Conservation (phyloP, 2,113 vertebrate genomes). For the Corvus hawaiiensis region DNA sequence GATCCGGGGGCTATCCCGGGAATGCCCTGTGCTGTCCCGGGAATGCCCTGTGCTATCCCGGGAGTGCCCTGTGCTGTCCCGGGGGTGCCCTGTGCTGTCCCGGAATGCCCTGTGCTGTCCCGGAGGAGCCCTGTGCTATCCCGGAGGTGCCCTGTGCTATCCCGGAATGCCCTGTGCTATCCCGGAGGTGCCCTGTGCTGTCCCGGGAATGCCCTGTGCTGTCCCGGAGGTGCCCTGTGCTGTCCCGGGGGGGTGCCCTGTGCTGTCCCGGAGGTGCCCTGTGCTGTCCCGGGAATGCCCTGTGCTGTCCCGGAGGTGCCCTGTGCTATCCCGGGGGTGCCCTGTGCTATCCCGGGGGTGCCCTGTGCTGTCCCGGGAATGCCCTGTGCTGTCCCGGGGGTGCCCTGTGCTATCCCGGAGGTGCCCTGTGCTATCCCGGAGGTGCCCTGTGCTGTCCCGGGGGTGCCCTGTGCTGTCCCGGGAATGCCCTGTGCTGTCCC, state of each 20-base stretch:
- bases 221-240: background rate
- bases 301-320: background rate
- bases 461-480: background rate
- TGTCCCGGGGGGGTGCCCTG: too few species aligned
- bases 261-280: too few species aligned
- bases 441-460: background rate
- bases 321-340: too few species aligned
- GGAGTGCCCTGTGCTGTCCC: too few species aligned
- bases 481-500: background rate
- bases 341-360: too few species aligned
- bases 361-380: too few species aligned
- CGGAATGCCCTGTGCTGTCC: background rate
- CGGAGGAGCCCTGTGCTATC: rapidly evolving
- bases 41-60: rapidly evolving
- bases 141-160: background rate
- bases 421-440: background rate
- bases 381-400: background rate
- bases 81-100: too few species aligned
- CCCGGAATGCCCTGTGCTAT: too few species aligned
- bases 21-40: rapidly evolving
- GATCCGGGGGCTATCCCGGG: background rate
- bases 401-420: background rate
- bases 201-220: background rate
- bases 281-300: too few species aligned
- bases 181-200: rapidly evolving